Evolutionary conservation across 2,888 invertebrate species (phyloP).

Genomic region (Stenurella melanura): DNA sequence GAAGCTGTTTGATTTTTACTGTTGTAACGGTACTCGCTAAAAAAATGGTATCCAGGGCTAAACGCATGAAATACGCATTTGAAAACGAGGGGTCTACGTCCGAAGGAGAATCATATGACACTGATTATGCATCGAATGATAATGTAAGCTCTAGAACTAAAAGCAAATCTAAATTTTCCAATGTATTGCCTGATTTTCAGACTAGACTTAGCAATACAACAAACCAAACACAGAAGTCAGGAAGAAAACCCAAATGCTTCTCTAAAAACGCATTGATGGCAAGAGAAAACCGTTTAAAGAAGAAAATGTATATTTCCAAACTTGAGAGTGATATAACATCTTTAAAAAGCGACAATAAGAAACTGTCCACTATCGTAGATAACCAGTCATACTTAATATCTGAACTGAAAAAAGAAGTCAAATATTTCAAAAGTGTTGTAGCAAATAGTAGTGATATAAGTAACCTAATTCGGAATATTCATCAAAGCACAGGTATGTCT

Average conservation of each 20-base stretch:
- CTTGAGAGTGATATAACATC: slow-evolving; percentile 75
- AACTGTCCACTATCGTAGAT: slow-evolving; percentile 73
- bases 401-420: slow-evolving; percentile 75
- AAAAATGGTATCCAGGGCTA: slow-evolving; percentile 53
- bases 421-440: slow-evolving; percentile 76
- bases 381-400: slow-evolving; percentile 73
- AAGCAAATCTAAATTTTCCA: slow-evolving; percentile 24
- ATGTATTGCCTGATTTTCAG: slow-evolving; percentile 44
- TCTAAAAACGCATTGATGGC: slow-evolving; percentile 79
- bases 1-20: not conserved
- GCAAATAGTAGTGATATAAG: slow-evolving; percentile 76
- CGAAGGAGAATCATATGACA: slow-evolving; percentile 47
- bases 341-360: slow-evolving; percentile 73
- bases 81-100: slow-evolving; percentile 47
- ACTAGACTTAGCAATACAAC: not conserved
- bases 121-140: slow-evolving; percentile 41
- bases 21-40: not conserved
- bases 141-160: slow-evolving; percentile 42
- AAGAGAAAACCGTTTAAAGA: slow-evolving; percentile 78
- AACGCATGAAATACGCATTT: slow-evolving; percentile 57
- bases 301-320: slow-evolving; percentile 77
- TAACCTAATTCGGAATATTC: slow-evolving; percentile 73
- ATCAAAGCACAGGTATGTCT: slow-evolving; percentile 69
- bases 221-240: slow-evolving; percentile 51
- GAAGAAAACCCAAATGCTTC: slow-evolving; percentile 70